These are phyloP conservation scores for Drosophila mojavensis DNA, from an alignment of 1,140 invertebrate species.

Conservation along the genomic window DNA sequence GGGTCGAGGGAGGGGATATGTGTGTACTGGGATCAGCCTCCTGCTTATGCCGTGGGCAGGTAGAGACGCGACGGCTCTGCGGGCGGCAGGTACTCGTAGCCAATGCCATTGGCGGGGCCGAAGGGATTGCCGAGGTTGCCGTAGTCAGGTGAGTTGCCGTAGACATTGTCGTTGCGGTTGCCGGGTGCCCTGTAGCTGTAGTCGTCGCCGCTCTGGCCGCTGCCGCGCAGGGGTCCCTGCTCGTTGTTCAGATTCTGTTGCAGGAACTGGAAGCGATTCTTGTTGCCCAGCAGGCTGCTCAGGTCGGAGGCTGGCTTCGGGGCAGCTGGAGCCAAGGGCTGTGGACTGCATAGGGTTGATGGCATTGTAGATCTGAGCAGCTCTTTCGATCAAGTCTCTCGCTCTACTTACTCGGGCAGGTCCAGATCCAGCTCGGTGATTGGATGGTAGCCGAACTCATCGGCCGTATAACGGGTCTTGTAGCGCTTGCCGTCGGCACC, in stretches of 20 bases:
- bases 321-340: slow-evolving; percentile 49
- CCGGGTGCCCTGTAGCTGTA: slow-evolving; percentile 62
- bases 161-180: slow-evolving; percentile 7
- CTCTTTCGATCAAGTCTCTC: neutral
- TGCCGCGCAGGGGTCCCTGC: slow-evolving; percentile 65
- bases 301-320: slow-evolving; percentile 58
- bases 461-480: slow-evolving; percentile 83
- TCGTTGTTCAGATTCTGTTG: slow-evolving; percentile 72
- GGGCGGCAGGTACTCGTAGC: slow-evolving; percentile 67
- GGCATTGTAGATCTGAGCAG: neutral
- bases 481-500: slow-evolving; percentile 87
- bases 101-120: slow-evolving; percentile 43
- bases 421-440: slow-evolving; percentile 83
- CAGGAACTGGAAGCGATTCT: slow-evolving; percentile 81
- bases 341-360: slow-evolving; percentile 45
- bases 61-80: slow-evolving; percentile 62
- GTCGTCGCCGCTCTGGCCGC: slow-evolving; percentile 77
- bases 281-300: slow-evolving; percentile 73
- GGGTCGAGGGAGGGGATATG: slow-evolving; percentile 9
- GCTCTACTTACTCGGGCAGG: slow-evolving; percentile 76
- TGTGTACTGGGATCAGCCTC: too few relatives aligned
- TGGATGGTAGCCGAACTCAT: slow-evolving; percentile 83
- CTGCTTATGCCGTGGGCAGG: slow-evolving; percentile 69
- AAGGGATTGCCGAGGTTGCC: slow-evolving; percentile 24
- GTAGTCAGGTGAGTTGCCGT: slow-evolving; percentile 8